Conservation (phyloP, 2,888 invertebrate genomes). For the Geophilus truncorum region DNA sequence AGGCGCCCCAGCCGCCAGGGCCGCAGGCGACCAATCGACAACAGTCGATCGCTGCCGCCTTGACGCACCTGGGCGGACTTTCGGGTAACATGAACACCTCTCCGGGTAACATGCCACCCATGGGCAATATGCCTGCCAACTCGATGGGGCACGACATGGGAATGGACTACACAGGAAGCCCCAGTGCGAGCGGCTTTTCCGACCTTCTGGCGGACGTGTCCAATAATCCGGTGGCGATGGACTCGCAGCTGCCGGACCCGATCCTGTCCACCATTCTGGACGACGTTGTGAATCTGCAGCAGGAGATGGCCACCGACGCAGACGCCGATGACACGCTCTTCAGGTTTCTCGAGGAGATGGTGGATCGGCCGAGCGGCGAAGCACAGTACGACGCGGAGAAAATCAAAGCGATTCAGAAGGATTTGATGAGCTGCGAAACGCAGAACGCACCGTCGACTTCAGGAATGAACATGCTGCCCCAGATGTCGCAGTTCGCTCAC, state of each 20-base stretch:
- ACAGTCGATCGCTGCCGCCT: not conserved
- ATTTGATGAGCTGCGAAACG: slow-evolving; percentile 77
- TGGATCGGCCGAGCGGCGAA: slow-evolving; percentile 22
- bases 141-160: not conserved
- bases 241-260: slow-evolving; percentile 41
- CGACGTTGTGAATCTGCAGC: slow-evolving; percentile 55
- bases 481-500: slow-evolving; percentile 16
- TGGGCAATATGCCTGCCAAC: not conserved
- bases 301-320: slow-evolving; percentile 14
- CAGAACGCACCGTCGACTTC: slow-evolving; percentile 35
- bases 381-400: slow-evolving; percentile 54
- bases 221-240: slow-evolving; percentile 33
- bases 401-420: slow-evolving; percentile 81
- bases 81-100: not conserved
- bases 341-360: slow-evolving; percentile 38
- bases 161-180: not conserved
- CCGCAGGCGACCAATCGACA: slow-evolving; percentile 41
- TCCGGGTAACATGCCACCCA: not conserved
- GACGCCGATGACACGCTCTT: slow-evolving; percentile 36
- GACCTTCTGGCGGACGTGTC: not conserved
- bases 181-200: not conserved
- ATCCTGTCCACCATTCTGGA: slow-evolving; percentile 77
- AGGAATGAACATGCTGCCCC: slow-evolving; percentile 35
- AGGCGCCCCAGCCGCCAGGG: slow-evolving; percentile 44
- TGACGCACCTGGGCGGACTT: not conserved